Evolutionary conservation across 2,888 invertebrate species (phyloP), one percentile per base, ranked within the genome.

Genomic region (Alloplasta piceator): DNA sequence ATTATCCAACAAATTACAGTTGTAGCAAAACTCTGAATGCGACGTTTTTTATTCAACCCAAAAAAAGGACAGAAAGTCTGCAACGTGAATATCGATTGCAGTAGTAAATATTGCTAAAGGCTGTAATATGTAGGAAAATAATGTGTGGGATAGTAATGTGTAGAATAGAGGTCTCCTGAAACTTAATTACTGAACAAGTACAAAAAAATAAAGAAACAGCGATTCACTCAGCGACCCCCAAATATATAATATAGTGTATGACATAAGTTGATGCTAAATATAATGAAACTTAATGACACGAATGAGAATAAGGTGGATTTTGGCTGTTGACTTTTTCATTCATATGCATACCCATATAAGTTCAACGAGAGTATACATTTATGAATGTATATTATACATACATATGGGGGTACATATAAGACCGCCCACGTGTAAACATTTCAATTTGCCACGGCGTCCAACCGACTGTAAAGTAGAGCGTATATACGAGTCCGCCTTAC

Each of bases 381-480:
- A 43, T 4, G 10, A 9, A 43, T 43, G 10, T 43, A 41, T 41
- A 41, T 41, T 41, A 41, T 41, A 43, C 10, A 10, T 43, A 43
- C 10, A 10, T 43, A 43, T 43, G 64, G 70, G 70, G 55, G 38
- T 43, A 39, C 41, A 12, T 71, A 16, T 26, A 10, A 43, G 38
- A 46, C 10, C 6, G 9, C 12, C 38, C 60, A 71, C 63, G 67
- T 64, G 82, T 67, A 82, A 76, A 78, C 75, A 79, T 76, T 82
- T 82, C 76, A 77, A 78, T 81, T 73, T 77, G 68, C 82, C 48
- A 14, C 58, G 36, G 39, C 50, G 74, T 70, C 63, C 74, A 74
- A 74, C 74, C 72, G 72, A 68, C 63, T 73, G 41, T 58, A 67
- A 72, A 72, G 76, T 66, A 63, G 61, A 66, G 52, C 61, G 43